Evolutionary conservation across 2,797 vertebrate genomes (phyloP).

Genomic region (Picus viridis): DNA sequence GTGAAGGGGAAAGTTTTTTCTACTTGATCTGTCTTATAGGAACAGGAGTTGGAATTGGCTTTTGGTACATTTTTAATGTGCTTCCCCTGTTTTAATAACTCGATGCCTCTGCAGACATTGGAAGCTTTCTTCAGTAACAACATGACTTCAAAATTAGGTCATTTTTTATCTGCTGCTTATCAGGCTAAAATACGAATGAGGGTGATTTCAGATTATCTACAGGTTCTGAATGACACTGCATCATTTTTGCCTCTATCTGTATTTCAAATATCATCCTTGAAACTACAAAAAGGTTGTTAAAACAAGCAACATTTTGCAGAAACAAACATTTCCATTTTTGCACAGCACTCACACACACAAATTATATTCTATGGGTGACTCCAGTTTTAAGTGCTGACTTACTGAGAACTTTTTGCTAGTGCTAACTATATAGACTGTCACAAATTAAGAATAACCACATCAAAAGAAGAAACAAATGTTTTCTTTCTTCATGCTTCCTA

Average conservation of each 20-base stretch:
- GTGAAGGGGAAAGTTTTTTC: not conserved
- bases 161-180: constrained; percentile 27
- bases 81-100: not conserved
- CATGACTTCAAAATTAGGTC: not conserved
- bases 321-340: constrained; percentile 3
- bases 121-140: constrained; percentile 1
- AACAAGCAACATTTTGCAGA: constrained; percentile 16
- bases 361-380: not conserved
- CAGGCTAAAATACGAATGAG: constrained; percentile 7
- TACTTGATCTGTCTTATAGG: not conserved
- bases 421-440: not conserved
- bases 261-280: not conserved
- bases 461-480: not conserved
- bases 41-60: not conserved
- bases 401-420: not conserved
- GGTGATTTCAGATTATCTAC: not conserved
- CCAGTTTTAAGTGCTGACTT: constrained; percentile 36
- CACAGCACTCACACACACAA: not conserved
- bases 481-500: not conserved
- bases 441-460: constrained; percentile 11
- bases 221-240: not conserved
- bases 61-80: not conserved
- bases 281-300: constrained; percentile 12
- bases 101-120: not conserved
- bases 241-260: not conserved